Evolutionary conservation across 2,888 invertebrate species (phyloP), one percentile per base, ranked within the genome.

Genomic region (Marronus borbonicus): DNA sequence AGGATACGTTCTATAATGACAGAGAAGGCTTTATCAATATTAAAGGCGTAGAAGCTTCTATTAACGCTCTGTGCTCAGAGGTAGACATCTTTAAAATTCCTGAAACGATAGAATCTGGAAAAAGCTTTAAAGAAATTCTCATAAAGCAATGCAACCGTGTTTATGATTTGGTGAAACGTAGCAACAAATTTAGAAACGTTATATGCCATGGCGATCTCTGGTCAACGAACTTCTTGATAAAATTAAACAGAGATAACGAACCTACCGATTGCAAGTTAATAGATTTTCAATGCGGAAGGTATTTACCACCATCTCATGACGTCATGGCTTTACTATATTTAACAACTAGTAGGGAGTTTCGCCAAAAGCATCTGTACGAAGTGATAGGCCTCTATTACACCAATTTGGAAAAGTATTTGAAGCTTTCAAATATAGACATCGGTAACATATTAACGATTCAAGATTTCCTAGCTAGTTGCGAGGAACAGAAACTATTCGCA

Each of bases 251-350:
- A 44, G 81, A 82, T 24, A 78, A 80, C 20, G 78, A 80, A 76
- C 83, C 84, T 8, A 68, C 80, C 3, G 82, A 84, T 31, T 87
- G 87, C 68, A 87, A 85, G 81, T 83, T 89, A 65, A 85, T 89
- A 1, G 88, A 89, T 83, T 89, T 87, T 80, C 89, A 89, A 83
- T 84, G 84, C 50, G 84, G 84, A 0, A 81, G 88, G 77, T 94
- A 92, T 84, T 91, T 91, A 17, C 93, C 94, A 0, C 92, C 93
- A 0, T 91, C 92, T 24, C 90, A 93, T 65, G 95, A 95, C 83
- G 88, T 93, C 0, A 89, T 92, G 86, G 83, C 85, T 2, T 60
- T 86, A 24, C 49, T 88, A 10, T 84, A 85, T 78, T 77, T 86
- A 55, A 87, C 84, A 3, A 87, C 87, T 8, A 83, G 83, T 1